Evolutionary conservation across 37 sponge, comb jelly and placozoan genomes (phyloP), one percentile per base, ranked within the genome.

Genomic region (Tethya wilhelma): DNA sequence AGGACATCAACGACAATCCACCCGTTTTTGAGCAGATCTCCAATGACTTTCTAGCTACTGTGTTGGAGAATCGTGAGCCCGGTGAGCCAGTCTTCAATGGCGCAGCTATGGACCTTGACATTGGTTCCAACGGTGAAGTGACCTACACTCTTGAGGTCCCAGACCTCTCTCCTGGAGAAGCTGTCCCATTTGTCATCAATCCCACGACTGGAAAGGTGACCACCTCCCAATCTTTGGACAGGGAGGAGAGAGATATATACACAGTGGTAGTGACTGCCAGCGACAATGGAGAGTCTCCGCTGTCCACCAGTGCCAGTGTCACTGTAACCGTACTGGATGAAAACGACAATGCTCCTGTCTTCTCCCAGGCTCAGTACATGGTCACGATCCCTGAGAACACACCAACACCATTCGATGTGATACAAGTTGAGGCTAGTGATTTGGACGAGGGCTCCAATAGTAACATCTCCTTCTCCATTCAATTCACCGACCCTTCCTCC

Each of bases 341-440:
- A 30, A 95, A 95, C 64, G 95, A 95, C 70, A 90, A 87, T 62
- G 57, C 82, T 12, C 95, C 95, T n/a, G 26, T 79, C 42, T 88
- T 95, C 44, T 23, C 25, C 19, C 32, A 34, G 62, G 44, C 23
- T 57, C 19, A 28, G 7, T 84, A 80, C 63, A 29, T 36, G 9
- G 17, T 62, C 19, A 25, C 39, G 2, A 77, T 83, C 0, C 39
- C 22, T 14, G 90, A 88, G 38, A 81, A 60, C 39, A 37, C 63
- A 0, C 17, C 33, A 11, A 4, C 71, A 1, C 22, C 4, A 0
- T 74, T 31, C 0, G 2, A 11, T 43, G 33, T 92, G 20, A 1
- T 38, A 11, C 37, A 5, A 0, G 69, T 80, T 25, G 0, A 20
- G 23, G 91, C 87, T 37, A 33, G 37, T 2, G 91, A 90, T 69